phyloP scores from a whole-genome alignment of 23 tunicate genomes.

The Styela plicata region DNA sequence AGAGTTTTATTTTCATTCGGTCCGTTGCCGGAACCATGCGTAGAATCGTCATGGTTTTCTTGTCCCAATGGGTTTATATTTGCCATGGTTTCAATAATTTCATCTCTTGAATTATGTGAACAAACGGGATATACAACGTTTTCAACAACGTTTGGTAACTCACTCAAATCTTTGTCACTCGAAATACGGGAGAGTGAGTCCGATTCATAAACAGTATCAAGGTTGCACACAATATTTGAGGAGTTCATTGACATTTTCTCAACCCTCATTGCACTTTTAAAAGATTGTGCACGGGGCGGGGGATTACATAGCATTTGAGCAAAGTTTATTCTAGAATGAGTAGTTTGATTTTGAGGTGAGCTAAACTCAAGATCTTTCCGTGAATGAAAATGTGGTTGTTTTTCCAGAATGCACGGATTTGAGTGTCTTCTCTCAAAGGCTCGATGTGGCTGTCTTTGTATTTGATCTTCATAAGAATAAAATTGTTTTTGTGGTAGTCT shows the following conservation, averaged over 20 bases:
- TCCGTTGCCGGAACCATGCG: neutral
- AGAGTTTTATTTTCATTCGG: neutral
- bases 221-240: neutral
- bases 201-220: neutral
- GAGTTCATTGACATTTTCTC: neutral
- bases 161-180: neutral
- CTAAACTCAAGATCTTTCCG: neutral
- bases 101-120: neutral
- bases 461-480: no score
- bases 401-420: neutral
- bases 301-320: neutral
- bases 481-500: no score
- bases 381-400: neutral
- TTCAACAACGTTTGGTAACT: no score
- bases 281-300: neutral
- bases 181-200: neutral
- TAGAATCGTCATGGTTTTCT: neutral
- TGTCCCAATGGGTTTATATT: neutral
- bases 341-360: neutral
- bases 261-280: neutral
- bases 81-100: neutral
- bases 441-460: neutral
- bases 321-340: neutral
- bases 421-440: neutral
- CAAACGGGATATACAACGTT: no score